phyloP scores from a whole-genome alignment of 2,797 vertebrate genomes.

The Cephalopachus bancanus region DNA sequence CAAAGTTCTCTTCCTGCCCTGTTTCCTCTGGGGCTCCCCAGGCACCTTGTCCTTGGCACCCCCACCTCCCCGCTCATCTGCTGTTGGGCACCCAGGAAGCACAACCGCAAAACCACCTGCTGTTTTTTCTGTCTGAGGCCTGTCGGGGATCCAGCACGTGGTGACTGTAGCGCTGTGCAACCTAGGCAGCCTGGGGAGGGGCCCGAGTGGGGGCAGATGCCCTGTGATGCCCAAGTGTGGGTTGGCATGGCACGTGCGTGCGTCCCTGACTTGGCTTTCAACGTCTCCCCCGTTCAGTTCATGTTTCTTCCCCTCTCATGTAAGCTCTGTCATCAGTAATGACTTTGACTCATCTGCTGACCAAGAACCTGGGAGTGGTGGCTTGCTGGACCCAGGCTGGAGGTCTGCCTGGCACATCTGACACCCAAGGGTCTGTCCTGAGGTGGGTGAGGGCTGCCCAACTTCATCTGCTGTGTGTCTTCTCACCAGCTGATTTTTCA shows the following conservation, averaged over 20 bases:
- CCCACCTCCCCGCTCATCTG: not conserved
- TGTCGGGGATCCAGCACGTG: not conserved
- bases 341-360: not conserved
- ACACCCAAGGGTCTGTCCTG: not conserved
- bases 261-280: not conserved
- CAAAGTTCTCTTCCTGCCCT: no score
- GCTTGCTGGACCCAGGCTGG: not conserved
- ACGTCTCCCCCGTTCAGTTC: not conserved
- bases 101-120: not conserved
- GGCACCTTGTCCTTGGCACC: not conserved
- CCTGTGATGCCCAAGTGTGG: not conserved
- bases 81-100: not conserved
- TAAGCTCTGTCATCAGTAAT: not conserved
- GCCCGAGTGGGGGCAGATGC: not conserved
- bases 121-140: not conserved
- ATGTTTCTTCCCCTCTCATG: not conserved
- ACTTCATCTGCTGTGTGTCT: not conserved
- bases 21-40: not conserved
- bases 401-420: not conserved
- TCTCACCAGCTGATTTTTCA: slow-evolving; percentile 5
- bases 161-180: not conserved
- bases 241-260: rapidly evolving
- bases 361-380: not conserved
- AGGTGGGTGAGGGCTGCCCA: not conserved
- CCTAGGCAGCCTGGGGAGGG: not conserved